phyloP scores from a whole-genome alignment of 2,888 invertebrate genomes.

The Callosobruchus maculatus region DNA sequence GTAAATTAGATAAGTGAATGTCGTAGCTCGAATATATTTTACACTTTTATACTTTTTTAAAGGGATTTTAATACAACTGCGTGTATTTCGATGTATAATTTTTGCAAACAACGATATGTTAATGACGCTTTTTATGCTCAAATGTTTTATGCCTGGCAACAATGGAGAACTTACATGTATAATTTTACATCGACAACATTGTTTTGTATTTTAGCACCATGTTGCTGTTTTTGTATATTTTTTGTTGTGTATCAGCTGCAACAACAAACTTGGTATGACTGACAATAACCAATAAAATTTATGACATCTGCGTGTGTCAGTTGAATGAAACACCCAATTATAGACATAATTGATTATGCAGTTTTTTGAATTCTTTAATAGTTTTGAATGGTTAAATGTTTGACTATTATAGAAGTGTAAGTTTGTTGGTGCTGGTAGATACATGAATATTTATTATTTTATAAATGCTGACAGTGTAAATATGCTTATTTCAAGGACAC shows the following conservation, averaged over 20 bases:
- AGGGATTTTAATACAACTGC: constrained; percentile 2
- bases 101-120: not conserved
- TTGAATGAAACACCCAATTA: no score
- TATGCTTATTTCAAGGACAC: not conserved
- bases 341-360: no score
- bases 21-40: not conserved
- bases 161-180: not conserved
- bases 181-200: not conserved
- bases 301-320: no score
- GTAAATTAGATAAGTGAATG: not conserved
- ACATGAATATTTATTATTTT: not conserved
- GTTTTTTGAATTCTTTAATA: no score
- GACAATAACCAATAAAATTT: no score
- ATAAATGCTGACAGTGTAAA: not conserved
- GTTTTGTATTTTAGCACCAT: no score
- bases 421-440: not conserved
- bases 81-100: not conserved
- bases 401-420: not conserved
- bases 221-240: no score
- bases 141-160: not conserved
- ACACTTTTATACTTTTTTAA: constrained; percentile 14
- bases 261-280: no score
- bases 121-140: not conserved
- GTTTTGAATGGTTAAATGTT: no score
- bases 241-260: no score